phyloP scores from a whole-genome alignment of 2,888 invertebrate genomes.

The Nomada fabriciana region DNA sequence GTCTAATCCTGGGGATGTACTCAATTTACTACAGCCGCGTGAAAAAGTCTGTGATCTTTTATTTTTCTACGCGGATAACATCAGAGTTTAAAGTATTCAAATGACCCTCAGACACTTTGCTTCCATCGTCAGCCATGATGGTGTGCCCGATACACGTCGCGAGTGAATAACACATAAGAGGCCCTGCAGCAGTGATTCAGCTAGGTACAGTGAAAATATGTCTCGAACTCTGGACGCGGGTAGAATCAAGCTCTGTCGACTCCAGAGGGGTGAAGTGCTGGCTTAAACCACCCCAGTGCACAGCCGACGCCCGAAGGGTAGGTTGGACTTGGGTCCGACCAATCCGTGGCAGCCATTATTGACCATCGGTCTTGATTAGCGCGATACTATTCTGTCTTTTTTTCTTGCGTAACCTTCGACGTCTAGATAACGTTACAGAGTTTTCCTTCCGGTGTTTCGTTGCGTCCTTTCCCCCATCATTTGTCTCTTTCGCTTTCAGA shows the following conservation, averaged over 20 bases:
- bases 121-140: conserved; percentile 5
- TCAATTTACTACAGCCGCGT: not conserved
- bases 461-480: not conserved
- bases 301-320: conserved; percentile 64
- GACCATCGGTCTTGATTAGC: conserved; percentile 75
- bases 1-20: no score
- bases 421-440: conserved; percentile 33
- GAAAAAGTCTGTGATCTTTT: not conserved
- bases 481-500: conserved; percentile 25
- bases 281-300: conserved; percentile 69
- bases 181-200: conserved; percentile 72
- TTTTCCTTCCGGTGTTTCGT: conserved; percentile 14
- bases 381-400: conserved; percentile 54
- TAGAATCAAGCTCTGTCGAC: conserved; percentile 59
- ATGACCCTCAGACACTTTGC: not conserved
- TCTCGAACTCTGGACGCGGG: conserved; percentile 60
- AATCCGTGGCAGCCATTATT: conserved; percentile 77
- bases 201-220: conserved; percentile 74
- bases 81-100: not conserved
- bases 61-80: not conserved
- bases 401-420: conserved; percentile 51
- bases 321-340: conserved; percentile 68
- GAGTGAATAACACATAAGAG: conserved; percentile 41
- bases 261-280: conserved; percentile 47
- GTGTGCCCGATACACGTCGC: not conserved